Base-by-base conservation (phyloP, 2,113 vertebrate genomes). In the Bufo bufo region DNA sequence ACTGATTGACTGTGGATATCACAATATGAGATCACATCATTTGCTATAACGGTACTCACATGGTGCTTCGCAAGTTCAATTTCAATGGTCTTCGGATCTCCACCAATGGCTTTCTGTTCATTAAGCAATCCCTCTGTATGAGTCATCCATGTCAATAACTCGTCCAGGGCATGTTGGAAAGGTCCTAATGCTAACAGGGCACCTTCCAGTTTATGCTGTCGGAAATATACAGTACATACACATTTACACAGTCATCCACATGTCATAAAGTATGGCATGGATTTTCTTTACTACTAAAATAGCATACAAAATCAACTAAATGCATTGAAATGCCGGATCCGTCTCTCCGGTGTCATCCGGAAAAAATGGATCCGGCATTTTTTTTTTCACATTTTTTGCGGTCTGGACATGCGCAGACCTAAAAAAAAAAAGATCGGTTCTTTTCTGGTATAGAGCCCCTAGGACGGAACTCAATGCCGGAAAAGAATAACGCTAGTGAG, bases 61-160 rank as follows among this genome's bases (percentile, higher is more conserved):
- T 99, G 97, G 92, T 99, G 98, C 90, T 99, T 99, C 91, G 98
- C 98, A 2, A 99, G 97, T 90, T 98, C 97, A 54, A 99, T 99
- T 94, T 99, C 98, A 63, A 99, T 97, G 91, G 97, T 96, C 93
- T 99, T 99, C 52, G 97, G 98, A 92, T 99, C 98, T 89, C 97
- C 97, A 81, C 96, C 97, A 59, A 97, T 94, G 50, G 97, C 95
- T 92, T 96, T 97, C 95, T 99, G 97, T 87, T 99, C 98, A 43
- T 93, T 94, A 20, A 99, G 96, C 91, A 99, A 93, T 50, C 97
- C 97, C 92, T 99, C 98, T 0, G 98, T 99, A 84, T 99, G 96
- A 0, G 95, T 97, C 94, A 99, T 94, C 98, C 98, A 99, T 0
- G 97, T 93, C 93, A 99, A 90, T 72, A 99, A 94, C 93, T 99